A percentile compares a stretch with the other conserved stretches of the same genome.
Conservation (phyloP, 2,888 invertebrate species). For the Caenorhabditis imperialis region DNA sequence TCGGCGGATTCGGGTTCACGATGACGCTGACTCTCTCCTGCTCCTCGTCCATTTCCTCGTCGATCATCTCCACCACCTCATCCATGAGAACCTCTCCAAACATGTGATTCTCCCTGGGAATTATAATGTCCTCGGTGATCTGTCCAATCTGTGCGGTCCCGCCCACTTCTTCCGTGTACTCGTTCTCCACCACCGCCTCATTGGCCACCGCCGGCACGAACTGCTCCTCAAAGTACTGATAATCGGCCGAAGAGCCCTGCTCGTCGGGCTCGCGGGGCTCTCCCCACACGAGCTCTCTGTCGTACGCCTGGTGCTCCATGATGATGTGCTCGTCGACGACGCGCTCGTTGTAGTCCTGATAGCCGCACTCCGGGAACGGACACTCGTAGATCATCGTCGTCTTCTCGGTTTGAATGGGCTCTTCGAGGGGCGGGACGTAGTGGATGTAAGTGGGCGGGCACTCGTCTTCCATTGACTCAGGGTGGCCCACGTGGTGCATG, state of each 20-base stretch:
- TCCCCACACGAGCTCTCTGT: slow-evolving; percentile 17
- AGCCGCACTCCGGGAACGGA: slow-evolving; percentile 42
- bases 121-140: not conserved
- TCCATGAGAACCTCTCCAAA: not conserved
- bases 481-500: slow-evolving; percentile 4
- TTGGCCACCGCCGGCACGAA: slow-evolving; percentile 13
- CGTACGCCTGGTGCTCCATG: slow-evolving; percentile 36
- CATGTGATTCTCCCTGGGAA: not conserved
- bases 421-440: not conserved
- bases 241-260: not conserved
- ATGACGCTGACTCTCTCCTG: slow-evolving; percentile 40
- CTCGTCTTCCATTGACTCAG: slow-evolving; percentile 6
- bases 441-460: not conserved
- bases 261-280: not conserved
- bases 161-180: not conserved
- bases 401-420: slow-evolving; percentile 1
- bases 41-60: slow-evolving; percentile 27
- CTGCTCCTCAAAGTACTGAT: slow-evolving; percentile 17
- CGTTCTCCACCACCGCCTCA: not conserved
- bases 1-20: slow-evolving; percentile 59
- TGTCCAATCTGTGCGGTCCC: not conserved
- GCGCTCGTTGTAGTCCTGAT: slow-evolving; percentile 36
- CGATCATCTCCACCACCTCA: not conserved
- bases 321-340: slow-evolving; percentile 53
- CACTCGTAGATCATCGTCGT: slow-evolving; percentile 31